phyloP scores from a whole-genome alignment of 2,797 vertebrate species.

The Alosa sapidissima region DNA sequence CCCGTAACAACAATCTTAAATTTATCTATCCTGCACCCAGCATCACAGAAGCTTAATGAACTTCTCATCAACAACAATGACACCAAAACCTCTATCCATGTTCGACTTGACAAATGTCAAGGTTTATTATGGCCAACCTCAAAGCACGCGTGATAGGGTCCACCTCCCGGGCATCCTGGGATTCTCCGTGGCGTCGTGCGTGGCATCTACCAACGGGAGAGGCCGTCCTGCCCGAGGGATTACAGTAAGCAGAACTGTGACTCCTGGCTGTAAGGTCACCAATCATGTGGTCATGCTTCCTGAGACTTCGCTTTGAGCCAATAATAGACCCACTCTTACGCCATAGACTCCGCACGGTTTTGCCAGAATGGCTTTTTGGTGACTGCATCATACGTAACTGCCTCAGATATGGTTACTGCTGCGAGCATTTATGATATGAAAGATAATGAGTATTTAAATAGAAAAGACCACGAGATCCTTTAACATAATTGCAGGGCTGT shows the following conservation, averaged over 20 bases:
- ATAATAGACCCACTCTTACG: not conserved
- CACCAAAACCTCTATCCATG: conserved; percentile 56
- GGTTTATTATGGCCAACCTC: conserved; percentile 64
- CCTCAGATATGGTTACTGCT: not conserved
- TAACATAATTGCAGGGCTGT: not conserved
- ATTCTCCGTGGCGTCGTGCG: too few species aligned
- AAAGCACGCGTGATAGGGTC: conserved; percentile 67
- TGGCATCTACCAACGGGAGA: conserved; percentile 61
- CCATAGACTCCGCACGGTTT: not conserved
- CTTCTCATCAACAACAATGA: conserved; percentile 47
- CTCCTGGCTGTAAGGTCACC: conserved; percentile 53
- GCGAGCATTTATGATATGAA: not conserved
- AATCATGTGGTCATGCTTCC: not conserved
- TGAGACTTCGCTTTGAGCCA: not conserved
- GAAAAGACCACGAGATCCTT: not conserved
- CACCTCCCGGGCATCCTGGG: conserved; percentile 42
- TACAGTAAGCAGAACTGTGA: conserved; percentile 61
- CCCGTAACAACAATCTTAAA: not conserved
- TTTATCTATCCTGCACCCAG: conserved; percentile 42
- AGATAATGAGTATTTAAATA: not conserved
- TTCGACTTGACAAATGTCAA: conserved; percentile 71
- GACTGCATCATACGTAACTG: not conserved
- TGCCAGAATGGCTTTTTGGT: not conserved
- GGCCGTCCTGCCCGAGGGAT: conserved; percentile 63
- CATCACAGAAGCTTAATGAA: conserved; percentile 60